Evolutionary conservation across 1,140 invertebrate species (phyloP), one percentile per base, ranked within the genome.

Genomic region (Alviniconcha marisindica): DNA sequence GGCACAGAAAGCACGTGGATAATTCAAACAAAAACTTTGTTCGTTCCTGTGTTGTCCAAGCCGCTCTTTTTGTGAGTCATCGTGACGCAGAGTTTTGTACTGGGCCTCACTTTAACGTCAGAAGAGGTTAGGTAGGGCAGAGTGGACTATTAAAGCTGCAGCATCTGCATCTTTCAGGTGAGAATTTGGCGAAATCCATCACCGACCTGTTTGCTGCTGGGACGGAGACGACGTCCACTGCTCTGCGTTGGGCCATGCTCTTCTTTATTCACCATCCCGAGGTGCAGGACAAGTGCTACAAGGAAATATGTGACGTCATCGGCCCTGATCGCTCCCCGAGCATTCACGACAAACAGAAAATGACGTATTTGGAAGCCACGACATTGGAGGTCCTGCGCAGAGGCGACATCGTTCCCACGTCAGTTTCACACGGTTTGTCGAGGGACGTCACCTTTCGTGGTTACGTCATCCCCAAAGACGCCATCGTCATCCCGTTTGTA

Each of bases 151-250:
- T n/a, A n/a, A n/a, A n/a, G n/a, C n/a, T n/a, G n/a, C n/a, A n/a
- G 51, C 24, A n/a, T n/a, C n/a, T n/a, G n/a, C n/a, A n/a, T n/a
- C n/a, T n/a, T 74, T 24, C 38, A 87, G 86, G 74, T 21, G 82
- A 85, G 38, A 78, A 88, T 18, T 33, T 88, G 4, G 10, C 48
- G n/a, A 18, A 40, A 14, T 31, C 63, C 48, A 85, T 91, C 10
- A 51, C 66, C 63, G 97, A 99, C 93, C 93, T 98, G 81, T 97
- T 97, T 89, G 96, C 97, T 0, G 97, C 97, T 44, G 97, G 97
- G 0, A 95, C 96, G n/a, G 97, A 99, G 90, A 98, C 97, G 0
- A 96, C 97, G 0, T 93, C 97, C 42, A 95, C 96, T 0, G 97
- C 97, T 0, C 90, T 98, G 18, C 94, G 96, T 33, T 99, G 97